Conservation (phyloP, 2,113 vertebrate genomes). For the Corythornis cristatus region DNA sequence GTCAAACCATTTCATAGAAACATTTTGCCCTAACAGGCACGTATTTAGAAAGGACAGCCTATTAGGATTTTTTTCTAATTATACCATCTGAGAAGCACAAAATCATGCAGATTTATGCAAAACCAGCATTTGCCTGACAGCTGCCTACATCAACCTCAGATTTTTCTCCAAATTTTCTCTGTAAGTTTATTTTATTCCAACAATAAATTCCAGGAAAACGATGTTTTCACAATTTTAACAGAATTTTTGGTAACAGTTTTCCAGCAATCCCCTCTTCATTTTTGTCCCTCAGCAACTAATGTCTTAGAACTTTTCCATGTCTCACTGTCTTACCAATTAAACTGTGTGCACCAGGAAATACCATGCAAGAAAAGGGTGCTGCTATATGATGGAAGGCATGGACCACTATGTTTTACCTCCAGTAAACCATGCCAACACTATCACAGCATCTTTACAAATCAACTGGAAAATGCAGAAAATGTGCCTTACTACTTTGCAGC, state of each 20-base stretch:
- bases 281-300: not conserved
- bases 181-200: not conserved
- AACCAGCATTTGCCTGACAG: not conserved
- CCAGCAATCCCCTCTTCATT: not conserved
- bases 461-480: not conserved
- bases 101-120: not conserved
- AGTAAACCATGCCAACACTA: not conserved
- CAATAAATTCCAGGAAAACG: not conserved
- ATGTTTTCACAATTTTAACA: not conserved
- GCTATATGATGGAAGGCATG: not conserved
- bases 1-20: not conserved
- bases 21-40: not conserved
- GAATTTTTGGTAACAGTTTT: not conserved
- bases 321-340: not conserved
- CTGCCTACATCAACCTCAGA: not conserved
- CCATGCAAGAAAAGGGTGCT: not conserved
- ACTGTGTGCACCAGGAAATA: not conserved
- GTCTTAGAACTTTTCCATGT: not conserved
- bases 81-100: not conserved
- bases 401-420: not conserved
- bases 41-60: not conserved
- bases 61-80: not conserved
- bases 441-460: not conserved
- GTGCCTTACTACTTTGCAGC: not conserved
- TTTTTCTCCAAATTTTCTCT: not conserved